These are phyloP conservation scores for Tinamus guttatus DNA, from an alignment of 2,113 vertebrate species.

Conservation along the genomic window DNA sequence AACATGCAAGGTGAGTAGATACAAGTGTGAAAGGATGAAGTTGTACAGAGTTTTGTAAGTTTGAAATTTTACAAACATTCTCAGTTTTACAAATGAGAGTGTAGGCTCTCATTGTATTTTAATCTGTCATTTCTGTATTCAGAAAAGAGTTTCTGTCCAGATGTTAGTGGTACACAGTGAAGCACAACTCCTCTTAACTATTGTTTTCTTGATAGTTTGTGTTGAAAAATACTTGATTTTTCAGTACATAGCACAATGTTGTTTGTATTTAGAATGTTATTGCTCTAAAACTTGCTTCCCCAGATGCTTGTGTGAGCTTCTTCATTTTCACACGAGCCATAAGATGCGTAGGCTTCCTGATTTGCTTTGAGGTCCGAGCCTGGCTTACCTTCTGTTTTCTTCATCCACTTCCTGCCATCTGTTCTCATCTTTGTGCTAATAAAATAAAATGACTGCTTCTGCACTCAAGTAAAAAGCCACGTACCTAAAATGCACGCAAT, in stretches of 20 bases:
- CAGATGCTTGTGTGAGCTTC: background rate
- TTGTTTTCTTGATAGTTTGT: background rate
- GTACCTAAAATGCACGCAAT: background rate
- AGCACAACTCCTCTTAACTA: background rate
- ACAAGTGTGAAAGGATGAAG: background rate
- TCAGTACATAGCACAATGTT: background rate
- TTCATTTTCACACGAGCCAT: background rate
- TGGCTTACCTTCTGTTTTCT: background rate
- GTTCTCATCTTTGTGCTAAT: background rate
- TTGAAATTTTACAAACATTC: background rate
- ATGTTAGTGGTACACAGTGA: background rate
- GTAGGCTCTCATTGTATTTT: background rate
- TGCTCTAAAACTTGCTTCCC: background rate
- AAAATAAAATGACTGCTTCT: background rate
- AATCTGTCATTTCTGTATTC: background rate
- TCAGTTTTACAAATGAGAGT: background rate
- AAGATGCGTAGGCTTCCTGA: background rate
- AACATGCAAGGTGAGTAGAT: constrained; percentile 90
- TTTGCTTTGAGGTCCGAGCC: background rate
- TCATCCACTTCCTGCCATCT: background rate
- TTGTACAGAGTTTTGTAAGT: background rate
- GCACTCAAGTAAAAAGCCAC: background rate
- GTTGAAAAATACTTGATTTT: background rate
- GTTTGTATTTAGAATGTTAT: too few species aligned
- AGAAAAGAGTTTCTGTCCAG: background rate